Evolutionary conservation across 2,797 vertebrate genomes (phyloP).

Genomic region (Tinamus major): DNA sequence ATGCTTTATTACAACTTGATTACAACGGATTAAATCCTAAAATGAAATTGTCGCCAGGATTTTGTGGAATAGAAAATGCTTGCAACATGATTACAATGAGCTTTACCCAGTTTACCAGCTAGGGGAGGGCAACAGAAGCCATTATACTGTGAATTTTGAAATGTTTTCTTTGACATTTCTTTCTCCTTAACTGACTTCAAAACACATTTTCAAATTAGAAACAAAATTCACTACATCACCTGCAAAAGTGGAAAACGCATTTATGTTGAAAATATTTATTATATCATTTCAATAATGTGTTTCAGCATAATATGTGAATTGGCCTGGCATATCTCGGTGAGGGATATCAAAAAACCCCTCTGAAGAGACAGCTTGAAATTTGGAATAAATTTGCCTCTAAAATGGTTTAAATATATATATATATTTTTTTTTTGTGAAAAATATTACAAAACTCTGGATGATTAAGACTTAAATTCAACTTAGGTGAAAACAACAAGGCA

Average conservation of each 20-base stretch:
- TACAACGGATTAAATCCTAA: background rate
- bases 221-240: fast-evolving
- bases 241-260: background rate
- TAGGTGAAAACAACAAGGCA: background rate
- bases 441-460: background rate
- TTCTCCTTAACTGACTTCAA: background rate
- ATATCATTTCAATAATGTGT: background rate
- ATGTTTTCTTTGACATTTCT: background rate
- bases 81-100: fast-evolving
- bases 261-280: background rate
- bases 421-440: background rate
- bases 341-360: background rate
- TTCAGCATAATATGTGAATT: background rate
- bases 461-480: background rate
- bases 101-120: background rate
- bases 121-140: background rate
- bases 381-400: background rate
- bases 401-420: background rate
- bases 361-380: background rate
- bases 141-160: background rate
- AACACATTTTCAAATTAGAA: background rate
- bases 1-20: background rate
- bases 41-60: background rate
- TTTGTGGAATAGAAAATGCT: background rate
- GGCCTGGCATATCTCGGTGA: background rate